Conservation (phyloP, 1,140 invertebrate species). For the Eriocheir sinensis region DNA sequence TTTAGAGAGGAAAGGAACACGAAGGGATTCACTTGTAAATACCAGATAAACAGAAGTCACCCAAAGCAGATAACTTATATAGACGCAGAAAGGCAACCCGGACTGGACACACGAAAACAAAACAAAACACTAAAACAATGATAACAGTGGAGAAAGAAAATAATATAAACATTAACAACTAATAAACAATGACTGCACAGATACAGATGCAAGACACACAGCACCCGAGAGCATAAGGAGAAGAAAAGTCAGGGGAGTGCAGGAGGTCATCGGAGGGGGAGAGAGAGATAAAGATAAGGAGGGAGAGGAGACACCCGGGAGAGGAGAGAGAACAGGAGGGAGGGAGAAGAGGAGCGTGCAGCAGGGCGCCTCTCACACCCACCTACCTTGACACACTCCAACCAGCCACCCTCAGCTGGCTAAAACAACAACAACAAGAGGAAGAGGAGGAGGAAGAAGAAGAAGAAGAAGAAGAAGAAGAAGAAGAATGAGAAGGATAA, state of each 20-base stretch:
- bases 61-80: not conserved
- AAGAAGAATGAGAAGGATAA: not conserved
- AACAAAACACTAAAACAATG: no score
- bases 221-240: not conserved
- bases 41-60: no score
- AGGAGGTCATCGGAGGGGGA: not conserved
- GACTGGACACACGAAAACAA: no score
- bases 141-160: no score
- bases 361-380: not conserved
- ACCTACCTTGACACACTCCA: slow-evolving; percentile 11
- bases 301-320: not conserved
- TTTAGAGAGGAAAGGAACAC: not conserved
- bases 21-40: no score
- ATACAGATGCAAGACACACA: not conserved
- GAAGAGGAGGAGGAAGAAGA: not conserved
- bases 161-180: not conserved
- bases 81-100: not conserved
- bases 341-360: no score
- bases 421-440: not conserved
- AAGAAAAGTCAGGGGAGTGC: not conserved
- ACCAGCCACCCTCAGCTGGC: not conserved
- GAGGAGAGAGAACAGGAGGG: not conserved
- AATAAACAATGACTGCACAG: not conserved
- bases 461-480: not conserved
- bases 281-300: not conserved